Conservation (phyloP, 2,113 vertebrate genomes). For the Corythaeola cristata region DNA sequence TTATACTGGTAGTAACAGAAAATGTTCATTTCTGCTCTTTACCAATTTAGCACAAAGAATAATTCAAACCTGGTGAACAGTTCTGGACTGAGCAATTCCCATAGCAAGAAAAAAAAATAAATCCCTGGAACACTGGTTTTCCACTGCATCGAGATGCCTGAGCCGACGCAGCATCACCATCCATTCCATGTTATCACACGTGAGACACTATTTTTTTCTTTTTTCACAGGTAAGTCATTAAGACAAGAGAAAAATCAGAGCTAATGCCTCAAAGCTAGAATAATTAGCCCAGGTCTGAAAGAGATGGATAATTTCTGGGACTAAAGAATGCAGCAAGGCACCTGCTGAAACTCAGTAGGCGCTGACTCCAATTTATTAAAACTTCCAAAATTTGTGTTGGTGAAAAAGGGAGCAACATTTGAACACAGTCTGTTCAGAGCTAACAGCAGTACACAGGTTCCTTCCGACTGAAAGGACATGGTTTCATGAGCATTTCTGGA, state of each 20-base stretch:
- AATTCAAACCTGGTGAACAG: background rate
- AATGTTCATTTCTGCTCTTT: background rate
- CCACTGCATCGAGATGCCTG: background rate
- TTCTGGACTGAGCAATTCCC: background rate
- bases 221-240: background rate
- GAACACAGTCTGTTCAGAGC: background rate
- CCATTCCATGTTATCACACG: accelerated
- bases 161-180: background rate
- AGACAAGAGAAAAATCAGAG: background rate
- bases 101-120: background rate
- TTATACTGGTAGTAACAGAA: background rate
- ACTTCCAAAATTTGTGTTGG: background rate
- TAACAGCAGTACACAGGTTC: accelerated
- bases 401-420: background rate
- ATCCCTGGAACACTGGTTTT: background rate
- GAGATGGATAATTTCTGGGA: background rate
- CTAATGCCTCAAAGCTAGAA: background rate
- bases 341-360: background rate
- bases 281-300: background rate
- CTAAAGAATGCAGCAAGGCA: background rate
- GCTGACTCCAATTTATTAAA: background rate
- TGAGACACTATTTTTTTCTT: background rate
- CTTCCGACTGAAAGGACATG: no score
- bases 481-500: background rate
- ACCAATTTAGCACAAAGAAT: background rate